Base-by-base conservation (phyloP, 2,888 invertebrate species). In the Polyploca ridens region DNA sequence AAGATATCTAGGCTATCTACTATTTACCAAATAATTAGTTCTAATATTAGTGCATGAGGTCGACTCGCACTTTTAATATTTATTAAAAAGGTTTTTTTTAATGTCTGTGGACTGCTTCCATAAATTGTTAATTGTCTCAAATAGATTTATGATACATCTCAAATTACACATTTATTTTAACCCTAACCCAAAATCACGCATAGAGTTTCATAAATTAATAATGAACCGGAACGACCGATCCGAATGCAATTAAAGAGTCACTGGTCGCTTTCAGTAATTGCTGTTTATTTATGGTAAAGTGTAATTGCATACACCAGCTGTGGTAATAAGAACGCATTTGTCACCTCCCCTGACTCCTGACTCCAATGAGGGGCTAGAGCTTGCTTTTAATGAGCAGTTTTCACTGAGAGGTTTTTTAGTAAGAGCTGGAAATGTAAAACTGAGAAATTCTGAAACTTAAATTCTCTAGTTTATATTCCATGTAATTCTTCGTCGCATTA, bases 241-340 rank as follows among this genome's bases (percentile, higher is more conserved):
- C 70, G 70, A 58, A 64, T 61, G 67, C 71, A 72, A 72, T 72
- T 70, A 72, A 62, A 63, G n/a, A 49, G 49, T 38, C 63, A 69
- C 62, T 60, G 67, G 70, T 57, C 44, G 63, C 63, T 68, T 59
- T 69, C 71, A 74, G 75, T 72, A 78, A 75, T 75, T 64, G 67
- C 64, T 65, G 63, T 75, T 74, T 74, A 75, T 72, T 75, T 73
- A 74, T 65, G 64, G 69, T 58, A 49, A 68, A 57, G 60, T 64
- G 68, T 76, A 77, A 80, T 78, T 76, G 75, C 71, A 71, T 69
- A 68, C 70, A 68, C 67, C 70, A 72, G 69, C 65, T 64, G 67
- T 66, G 65, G 63, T 63, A 54, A 49, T 16, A 49, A 49, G 49
- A 16, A 49, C n/a, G 16, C 16, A 49, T 49, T 49, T 49, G 16